Conservation (phyloP, 2,888 invertebrate genomes). For the Leptinotarsa peninsularis region DNA sequence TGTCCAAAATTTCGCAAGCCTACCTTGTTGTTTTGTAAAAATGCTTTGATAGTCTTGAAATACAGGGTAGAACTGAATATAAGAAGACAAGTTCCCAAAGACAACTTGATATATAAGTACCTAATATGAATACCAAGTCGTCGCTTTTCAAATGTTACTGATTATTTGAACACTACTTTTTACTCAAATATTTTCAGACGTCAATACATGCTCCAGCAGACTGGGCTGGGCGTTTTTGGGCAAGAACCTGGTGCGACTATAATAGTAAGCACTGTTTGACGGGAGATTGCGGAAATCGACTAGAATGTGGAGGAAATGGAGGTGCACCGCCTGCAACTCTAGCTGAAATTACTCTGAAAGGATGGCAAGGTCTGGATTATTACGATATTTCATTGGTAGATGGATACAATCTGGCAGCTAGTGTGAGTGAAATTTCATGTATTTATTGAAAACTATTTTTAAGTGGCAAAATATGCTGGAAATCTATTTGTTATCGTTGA, state of each 20-base stretch:
- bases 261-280: slow-evolving; percentile 59
- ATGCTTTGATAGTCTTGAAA: too few species aligned
- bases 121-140: too few species aligned
- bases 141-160: too few species aligned
- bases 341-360: slow-evolving; percentile 65
- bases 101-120: too few species aligned
- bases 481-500: too few species aligned
- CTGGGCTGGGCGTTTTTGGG: slow-evolving; percentile 67
- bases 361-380: slow-evolving; percentile 63
- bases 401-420: slow-evolving; percentile 65
- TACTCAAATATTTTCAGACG: slow-evolving; percentile 37
- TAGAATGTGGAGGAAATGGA: slow-evolving; percentile 66
- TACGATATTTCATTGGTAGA: slow-evolving; percentile 69
- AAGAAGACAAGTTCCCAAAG: too few species aligned
- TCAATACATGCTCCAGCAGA: slow-evolving; percentile 53
- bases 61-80: too few species aligned
- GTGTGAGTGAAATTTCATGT: slow-evolving; percentile 49
- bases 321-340: slow-evolving; percentile 65
- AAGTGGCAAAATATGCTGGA: too few species aligned
- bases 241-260: slow-evolving; percentile 64
- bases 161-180: too few species aligned
- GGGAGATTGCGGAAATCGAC: slow-evolving; percentile 64
- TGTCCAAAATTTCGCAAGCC: too few species aligned
- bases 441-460: too few species aligned
- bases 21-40: too few species aligned